phyloP scores from a whole-genome alignment of 2,113 vertebrate species.

The Myxocyprinus asiaticus region DNA sequence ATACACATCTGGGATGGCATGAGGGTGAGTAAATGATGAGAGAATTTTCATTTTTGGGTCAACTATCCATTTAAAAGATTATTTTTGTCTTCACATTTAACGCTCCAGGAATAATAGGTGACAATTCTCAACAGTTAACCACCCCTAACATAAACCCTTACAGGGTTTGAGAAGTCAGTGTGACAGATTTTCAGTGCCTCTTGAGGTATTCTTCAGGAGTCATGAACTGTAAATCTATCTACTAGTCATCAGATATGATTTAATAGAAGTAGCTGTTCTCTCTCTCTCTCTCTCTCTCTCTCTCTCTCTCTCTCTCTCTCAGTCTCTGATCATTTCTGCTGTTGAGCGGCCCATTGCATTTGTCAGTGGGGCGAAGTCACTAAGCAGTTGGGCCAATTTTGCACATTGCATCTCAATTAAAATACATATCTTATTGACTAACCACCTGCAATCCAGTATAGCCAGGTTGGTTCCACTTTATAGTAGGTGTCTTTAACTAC shows the following conservation, averaged over 20 bases:
- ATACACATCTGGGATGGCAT: too few species aligned
- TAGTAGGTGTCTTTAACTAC: too few species aligned
- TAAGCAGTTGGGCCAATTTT: too few species aligned
- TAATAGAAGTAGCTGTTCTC: constrained; percentile 15
- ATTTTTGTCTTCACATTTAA: constrained; percentile 27
- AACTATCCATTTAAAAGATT: not conserved
- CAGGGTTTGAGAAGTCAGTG: constrained; percentile 38
- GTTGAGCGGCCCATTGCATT: not conserved
- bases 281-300: constrained; percentile 34
- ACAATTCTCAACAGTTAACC: not conserved
- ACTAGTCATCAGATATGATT: constrained; percentile 46
- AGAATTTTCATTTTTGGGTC: too few species aligned
- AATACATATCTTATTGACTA: too few species aligned
- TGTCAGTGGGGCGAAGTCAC: not conserved
- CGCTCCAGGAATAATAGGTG: constrained; percentile 43
- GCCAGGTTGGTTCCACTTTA: too few species aligned
- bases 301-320: constrained; percentile 33
- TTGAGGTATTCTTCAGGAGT: constrained; percentile 32
- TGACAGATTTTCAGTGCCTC: constrained; percentile 32
- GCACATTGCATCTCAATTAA: too few species aligned
- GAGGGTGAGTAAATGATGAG: too few species aligned
- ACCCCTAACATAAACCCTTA: not conserved
- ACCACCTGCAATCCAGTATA: too few species aligned
- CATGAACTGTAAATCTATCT: constrained; percentile 41
- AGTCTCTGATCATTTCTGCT: not conserved